Evolutionary conservation across 1,140 invertebrate species (phyloP).

Genomic region (Cyphomyrmex costatus): DNA sequence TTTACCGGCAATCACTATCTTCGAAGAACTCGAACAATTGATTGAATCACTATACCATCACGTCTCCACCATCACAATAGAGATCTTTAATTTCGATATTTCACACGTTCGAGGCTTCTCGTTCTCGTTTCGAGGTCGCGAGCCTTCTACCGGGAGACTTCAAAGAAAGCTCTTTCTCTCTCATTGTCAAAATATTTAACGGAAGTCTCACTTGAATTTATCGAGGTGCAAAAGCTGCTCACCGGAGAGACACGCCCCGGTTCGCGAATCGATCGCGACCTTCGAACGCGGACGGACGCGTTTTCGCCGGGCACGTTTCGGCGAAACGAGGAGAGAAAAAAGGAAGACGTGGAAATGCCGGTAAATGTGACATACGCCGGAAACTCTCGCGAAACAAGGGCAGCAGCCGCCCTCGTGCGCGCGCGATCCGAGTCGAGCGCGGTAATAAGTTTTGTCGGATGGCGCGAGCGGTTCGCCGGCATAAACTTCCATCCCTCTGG

Average conservation of each 20-base stretch:
- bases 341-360: not conserved
- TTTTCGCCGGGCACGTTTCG: not conserved
- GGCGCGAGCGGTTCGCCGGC: conserved; percentile 29
- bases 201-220: conserved; percentile 27
- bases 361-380: conserved; percentile 26
- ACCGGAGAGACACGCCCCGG: conserved; percentile 47
- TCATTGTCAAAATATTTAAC: conserved; percentile 57
- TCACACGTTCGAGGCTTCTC: conserved; percentile 7
- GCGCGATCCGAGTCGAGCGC: not conserved
- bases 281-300: conserved; percentile 45
- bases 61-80: conserved; percentile 11
- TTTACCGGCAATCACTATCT: conserved; percentile 14
- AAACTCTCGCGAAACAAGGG: conserved; percentile 59
- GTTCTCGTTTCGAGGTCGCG: not conserved
- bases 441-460: conserved; percentile 64
- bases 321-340: not conserved
- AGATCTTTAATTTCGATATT: conserved; percentile 52
- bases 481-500: conserved; percentile 64
- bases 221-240: conserved; percentile 29
- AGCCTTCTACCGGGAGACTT: not conserved
- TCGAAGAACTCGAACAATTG: conserved; percentile 29
- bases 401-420: conserved; percentile 9
- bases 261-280: conserved; percentile 55
- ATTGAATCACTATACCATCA: conserved; percentile 3
- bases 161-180: conserved; percentile 18